Conservation (phyloP, 2,888 invertebrate genomes). For the Lepidocyrtoides sp. region DNA sequence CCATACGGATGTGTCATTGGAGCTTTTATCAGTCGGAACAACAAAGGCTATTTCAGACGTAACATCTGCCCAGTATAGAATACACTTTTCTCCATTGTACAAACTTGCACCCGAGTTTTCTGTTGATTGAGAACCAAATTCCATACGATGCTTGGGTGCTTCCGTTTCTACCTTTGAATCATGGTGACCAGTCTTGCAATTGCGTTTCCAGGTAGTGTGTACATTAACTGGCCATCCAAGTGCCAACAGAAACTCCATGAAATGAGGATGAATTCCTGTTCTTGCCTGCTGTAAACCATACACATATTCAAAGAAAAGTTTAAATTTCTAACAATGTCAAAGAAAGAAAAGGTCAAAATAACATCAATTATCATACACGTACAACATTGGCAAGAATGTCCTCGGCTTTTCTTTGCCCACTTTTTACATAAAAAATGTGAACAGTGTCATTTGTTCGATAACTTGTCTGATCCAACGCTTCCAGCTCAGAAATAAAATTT, state of each 20-base stretch:
- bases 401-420: slow-evolving; percentile 92
- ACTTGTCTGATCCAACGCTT: slow-evolving; percentile 94
- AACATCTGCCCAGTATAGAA: slow-evolving; percentile 98
- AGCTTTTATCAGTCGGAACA: slow-evolving; percentile 90
- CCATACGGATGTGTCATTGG: slow-evolving; percentile 80
- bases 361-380: slow-evolving; percentile 83
- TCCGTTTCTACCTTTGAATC: slow-evolving; percentile 36
- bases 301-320: slow-evolving; percentile 22
- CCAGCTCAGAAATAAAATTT: slow-evolving; percentile 93
- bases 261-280: slow-evolving; percentile 88
- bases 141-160: slow-evolving; percentile 54
- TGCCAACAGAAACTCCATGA: slow-evolving; percentile 89
- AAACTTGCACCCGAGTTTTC: slow-evolving; percentile 90
- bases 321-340: not conserved
- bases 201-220: slow-evolving; percentile 93
- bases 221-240: slow-evolving; percentile 97
- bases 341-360: not conserved
- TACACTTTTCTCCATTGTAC: slow-evolving; percentile 94
- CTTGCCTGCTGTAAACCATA: slow-evolving; percentile 86
- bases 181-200: not conserved
- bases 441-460: slow-evolving; percentile 96
- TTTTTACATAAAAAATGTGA: slow-evolving; percentile 97
- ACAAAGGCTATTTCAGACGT: slow-evolving; percentile 98
- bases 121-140: slow-evolving; percentile 77
- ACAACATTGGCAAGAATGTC: slow-evolving; percentile 95